phyloP scores from a whole-genome alignment of 2,797 vertebrate species.

The Pseudochirops corinnae region DNA sequence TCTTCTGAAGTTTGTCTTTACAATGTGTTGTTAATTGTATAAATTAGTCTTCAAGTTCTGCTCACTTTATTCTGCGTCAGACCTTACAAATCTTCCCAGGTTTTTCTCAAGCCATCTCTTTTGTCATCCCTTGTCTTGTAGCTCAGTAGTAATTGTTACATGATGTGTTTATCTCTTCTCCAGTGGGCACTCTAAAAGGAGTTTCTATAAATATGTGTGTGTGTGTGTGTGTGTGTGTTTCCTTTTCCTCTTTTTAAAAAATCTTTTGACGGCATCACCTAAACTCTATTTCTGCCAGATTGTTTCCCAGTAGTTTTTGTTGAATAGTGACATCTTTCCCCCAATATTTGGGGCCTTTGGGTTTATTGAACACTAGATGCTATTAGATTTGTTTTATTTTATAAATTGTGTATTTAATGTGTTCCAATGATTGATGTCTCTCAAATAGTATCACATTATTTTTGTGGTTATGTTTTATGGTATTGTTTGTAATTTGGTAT shows the following conservation, averaged over 20 bases:
- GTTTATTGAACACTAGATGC: background rate
- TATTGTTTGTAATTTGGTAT: background rate
- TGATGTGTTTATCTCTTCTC: background rate
- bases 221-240: background rate
- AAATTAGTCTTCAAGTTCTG: background rate
- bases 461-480: background rate
- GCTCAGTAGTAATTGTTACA: background rate
- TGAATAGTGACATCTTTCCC: background rate
- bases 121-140: background rate
- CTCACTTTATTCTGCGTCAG: background rate
- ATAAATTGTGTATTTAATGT: background rate
- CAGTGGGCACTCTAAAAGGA: background rate
- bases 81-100: background rate
- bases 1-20: slow-evolving; percentile 5
- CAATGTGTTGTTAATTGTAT: background rate
- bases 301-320: background rate
- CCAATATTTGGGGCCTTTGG: background rate
- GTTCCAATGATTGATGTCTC: background rate
- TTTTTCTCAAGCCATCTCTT: background rate
- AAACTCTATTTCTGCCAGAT: background rate
- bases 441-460: background rate
- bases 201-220: background rate
- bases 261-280: background rate
- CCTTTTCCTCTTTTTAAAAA: background rate
- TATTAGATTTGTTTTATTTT: background rate